These are phyloP conservation scores for Etheostoma perlongum DNA, from an alignment of 2,797 vertebrate species.

Conservation along the genomic window DNA sequence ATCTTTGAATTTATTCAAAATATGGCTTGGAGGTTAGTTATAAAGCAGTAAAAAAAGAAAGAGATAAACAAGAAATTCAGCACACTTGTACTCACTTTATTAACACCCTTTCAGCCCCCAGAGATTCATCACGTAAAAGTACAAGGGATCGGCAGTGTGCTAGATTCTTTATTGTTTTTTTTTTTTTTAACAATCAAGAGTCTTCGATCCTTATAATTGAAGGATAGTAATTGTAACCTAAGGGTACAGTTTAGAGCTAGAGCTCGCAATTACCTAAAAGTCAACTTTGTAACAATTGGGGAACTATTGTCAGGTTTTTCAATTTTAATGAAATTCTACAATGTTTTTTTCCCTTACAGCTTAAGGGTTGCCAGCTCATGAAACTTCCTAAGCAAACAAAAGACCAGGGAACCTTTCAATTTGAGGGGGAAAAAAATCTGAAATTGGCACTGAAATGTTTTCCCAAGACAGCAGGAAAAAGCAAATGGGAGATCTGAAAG, in stretches of 20 bases:
- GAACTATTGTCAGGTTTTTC: not conserved
- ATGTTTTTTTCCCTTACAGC: not conserved
- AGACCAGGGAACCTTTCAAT: conserved; percentile 41
- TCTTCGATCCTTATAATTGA: not conserved
- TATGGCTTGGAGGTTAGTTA: not conserved
- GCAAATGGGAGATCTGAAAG: conserved; percentile 67
- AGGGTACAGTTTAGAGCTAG: too few relatives aligned
- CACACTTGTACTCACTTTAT: too few relatives aligned
- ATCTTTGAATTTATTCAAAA: not conserved
- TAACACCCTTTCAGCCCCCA: not conserved
- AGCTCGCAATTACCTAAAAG: not conserved
- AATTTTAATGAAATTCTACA: conserved; percentile 6
- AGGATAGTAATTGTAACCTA: not conserved
- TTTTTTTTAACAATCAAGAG: too few relatives aligned
- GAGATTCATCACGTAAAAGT: not conserved
- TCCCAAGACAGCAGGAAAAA: conserved; percentile 59
- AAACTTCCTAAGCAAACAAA: conserved; percentile 41
- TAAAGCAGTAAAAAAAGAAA: not conserved
- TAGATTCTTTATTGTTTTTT: too few relatives aligned
- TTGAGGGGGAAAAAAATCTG: not conserved
- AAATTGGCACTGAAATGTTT: conserved; percentile 57
- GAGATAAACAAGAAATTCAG: not conserved
- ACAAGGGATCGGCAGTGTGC: too few relatives aligned
- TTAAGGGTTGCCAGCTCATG: conserved; percentile 15
- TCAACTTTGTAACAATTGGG: not conserved